Percentiles rank a stretch among this genome's conserved stretches.
Evolutionary conservation across 2,113 vertebrate genomes (phyloP).

Genomic region (Crotalus horridus): DNA sequence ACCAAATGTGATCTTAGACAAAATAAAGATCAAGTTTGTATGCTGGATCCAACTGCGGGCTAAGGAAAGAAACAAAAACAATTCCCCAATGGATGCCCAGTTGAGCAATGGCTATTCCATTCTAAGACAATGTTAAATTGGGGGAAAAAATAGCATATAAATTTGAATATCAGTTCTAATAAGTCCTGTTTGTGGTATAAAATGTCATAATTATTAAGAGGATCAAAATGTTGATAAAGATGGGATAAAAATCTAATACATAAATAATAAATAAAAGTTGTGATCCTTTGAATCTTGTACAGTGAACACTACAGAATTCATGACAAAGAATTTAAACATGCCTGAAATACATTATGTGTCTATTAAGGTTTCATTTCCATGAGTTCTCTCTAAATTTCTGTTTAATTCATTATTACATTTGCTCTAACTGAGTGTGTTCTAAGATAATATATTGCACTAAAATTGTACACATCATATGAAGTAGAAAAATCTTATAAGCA

Average conservation of each 20-base stretch:
- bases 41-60: not conserved
- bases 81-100: not conserved
- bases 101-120: not conserved
- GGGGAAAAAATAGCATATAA: not conserved
- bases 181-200: not conserved
- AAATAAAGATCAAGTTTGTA: not conserved
- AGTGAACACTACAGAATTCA: not conserved
- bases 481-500: not conserved
- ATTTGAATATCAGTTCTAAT: not conserved
- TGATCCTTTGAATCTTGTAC: not conserved
- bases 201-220: not conserved
- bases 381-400: not conserved
- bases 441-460: not conserved
- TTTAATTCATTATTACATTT: not conserved
- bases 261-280: not conserved
- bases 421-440: not conserved
- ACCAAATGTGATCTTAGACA: not conserved
- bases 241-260: not conserved
- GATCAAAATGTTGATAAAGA: not conserved
- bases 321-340: not conserved
- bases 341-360: not conserved
- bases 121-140: not conserved
- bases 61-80: not conserved
- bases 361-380: not conserved
- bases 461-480: not conserved